phyloP scores from a whole-genome alignment of 2,113 vertebrate genomes.

The Cyphomyrus discorhynchus region DNA sequence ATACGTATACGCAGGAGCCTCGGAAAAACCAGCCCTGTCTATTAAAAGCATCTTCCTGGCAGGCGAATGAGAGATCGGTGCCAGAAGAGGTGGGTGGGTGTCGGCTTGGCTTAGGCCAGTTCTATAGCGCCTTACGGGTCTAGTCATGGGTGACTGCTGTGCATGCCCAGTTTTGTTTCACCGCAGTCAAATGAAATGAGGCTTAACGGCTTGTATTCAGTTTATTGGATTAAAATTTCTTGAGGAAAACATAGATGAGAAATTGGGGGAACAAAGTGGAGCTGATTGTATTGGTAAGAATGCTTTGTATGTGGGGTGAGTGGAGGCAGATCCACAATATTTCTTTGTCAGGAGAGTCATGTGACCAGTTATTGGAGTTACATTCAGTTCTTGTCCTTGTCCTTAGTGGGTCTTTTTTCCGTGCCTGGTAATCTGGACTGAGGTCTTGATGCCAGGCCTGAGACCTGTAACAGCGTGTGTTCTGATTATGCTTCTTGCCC shows the following conservation, averaged over 20 bases:
- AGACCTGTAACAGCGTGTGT: not conserved
- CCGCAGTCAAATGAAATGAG: not conserved
- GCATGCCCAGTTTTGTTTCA: not conserved
- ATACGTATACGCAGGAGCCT: slow-evolving; percentile 4
- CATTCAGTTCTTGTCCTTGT: not conserved
- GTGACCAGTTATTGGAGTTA: not conserved
- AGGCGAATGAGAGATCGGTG: not conserved
- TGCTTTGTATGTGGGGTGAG: not conserved
- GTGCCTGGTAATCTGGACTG: not conserved
- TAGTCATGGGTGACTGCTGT: no score
- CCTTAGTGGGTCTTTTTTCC: not conserved
- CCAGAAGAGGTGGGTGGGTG: not conserved
- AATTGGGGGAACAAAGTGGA: not conserved
- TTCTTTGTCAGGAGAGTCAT: not conserved
- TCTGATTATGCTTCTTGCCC: not conserved
- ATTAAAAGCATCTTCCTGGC: slow-evolving; percentile 19
- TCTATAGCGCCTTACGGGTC: not conserved
- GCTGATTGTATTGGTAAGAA: not conserved
- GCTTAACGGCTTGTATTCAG: not conserved
- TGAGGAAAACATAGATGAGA: not conserved
- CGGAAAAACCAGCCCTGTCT: not conserved
- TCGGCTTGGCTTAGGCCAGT: not conserved
- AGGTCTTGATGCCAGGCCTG: not conserved
- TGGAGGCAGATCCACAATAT: not conserved
- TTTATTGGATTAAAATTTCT: not conserved